Conservation (phyloP, 1,140 invertebrate species). For the Archegozetes longisetosus region DNA sequence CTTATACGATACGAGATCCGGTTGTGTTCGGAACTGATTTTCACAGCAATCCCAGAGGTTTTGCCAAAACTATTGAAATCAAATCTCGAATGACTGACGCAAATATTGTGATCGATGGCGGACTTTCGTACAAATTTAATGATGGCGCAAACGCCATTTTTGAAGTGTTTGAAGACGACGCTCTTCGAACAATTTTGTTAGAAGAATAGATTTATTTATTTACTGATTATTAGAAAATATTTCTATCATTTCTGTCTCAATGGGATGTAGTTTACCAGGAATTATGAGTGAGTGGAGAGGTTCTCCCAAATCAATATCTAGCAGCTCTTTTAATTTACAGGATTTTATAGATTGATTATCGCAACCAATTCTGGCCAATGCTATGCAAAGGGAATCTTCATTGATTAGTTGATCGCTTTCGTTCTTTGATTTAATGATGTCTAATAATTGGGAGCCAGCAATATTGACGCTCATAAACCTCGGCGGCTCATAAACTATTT, state of each 20-base stretch:
- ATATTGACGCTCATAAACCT: slow-evolving; percentile 76
- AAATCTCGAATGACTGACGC: slow-evolving; percentile 85
- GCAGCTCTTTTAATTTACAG: slow-evolving; percentile 55
- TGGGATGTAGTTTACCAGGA: slow-evolving; percentile 63
- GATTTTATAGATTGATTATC: slow-evolving; percentile 60
- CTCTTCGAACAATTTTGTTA: slow-evolving; percentile 60
- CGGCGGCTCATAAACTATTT: slow-evolving; percentile 80
- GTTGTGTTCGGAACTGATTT: slow-evolving; percentile 40
- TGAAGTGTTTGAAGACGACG: slow-evolving; percentile 68
- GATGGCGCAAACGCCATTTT: slow-evolving; percentile 73
- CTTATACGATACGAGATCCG: slow-evolving; percentile 81
- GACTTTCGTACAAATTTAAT: slow-evolving; percentile 83
- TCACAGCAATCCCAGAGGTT: slow-evolving; percentile 32
- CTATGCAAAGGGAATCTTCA: slow-evolving; percentile 50
- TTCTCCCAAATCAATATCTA: slow-evolving; percentile 55
- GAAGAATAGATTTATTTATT: slow-evolving; percentile 2
- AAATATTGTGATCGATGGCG: slow-evolving; percentile 87
- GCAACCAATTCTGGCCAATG: slow-evolving; percentile 74
- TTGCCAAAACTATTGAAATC: slow-evolving; percentile 45
- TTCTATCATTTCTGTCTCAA: slow-evolving; percentile 69
- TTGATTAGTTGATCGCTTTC: slow-evolving; percentile 17
- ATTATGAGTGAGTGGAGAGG: slow-evolving; percentile 90
- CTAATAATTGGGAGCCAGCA: slow-evolving; percentile 63
- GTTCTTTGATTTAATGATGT: slow-evolving; percentile 42
- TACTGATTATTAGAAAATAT: slow-evolving; percentile 21